A percentile compares a stretch with the other conserved stretches of the same genome.
These are phyloP conservation scores for Leucophenga varia DNA, from an alignment of 1,140 invertebrate species.

Conservation along the genomic window DNA sequence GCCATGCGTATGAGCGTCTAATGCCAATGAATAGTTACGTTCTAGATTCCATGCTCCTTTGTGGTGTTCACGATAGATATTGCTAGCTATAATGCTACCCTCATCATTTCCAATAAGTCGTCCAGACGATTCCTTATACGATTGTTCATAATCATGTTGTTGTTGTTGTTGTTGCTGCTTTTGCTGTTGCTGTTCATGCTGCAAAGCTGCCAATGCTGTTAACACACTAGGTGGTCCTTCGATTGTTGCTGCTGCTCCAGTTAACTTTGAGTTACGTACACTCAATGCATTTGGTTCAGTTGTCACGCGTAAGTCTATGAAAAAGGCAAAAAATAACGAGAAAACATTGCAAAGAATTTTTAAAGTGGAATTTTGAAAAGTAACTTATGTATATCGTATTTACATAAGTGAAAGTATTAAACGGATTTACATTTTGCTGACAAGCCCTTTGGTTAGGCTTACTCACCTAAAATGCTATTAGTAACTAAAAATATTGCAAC, in stretches of 20 bases:
- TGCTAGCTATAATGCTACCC: not conserved
- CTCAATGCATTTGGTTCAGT: conserved; percentile 28
- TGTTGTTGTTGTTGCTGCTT: conserved; percentile 5
- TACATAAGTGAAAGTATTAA: too few relatives aligned
- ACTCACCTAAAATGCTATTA: too few relatives aligned
- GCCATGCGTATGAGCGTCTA: conserved; percentile 47
- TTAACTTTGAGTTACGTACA: not conserved
- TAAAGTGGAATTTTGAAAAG: not conserved
- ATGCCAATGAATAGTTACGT: conserved; percentile 45
- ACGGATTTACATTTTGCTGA: too few relatives aligned
- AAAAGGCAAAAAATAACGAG: not conserved
- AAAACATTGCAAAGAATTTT: not conserved
- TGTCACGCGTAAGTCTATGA: conserved; percentile 45
- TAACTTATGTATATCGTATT: too few relatives aligned
- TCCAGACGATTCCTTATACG: too few relatives aligned
- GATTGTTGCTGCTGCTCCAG: conserved; percentile 12
- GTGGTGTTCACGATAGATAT: conserved; percentile 34
- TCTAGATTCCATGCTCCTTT: conserved; percentile 43
- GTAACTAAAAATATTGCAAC: too few relatives aligned
- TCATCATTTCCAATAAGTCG: conserved; percentile 14
- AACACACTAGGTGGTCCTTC: too few relatives aligned
- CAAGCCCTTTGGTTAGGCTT: too few relatives aligned
- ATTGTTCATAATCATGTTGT: not conserved
- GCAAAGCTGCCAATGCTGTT: too few relatives aligned
- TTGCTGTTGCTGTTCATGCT: conserved; percentile 8